Base-by-base conservation (phyloP, 2,797 vertebrate genomes). In the Oophaga sylvatica region DNA sequence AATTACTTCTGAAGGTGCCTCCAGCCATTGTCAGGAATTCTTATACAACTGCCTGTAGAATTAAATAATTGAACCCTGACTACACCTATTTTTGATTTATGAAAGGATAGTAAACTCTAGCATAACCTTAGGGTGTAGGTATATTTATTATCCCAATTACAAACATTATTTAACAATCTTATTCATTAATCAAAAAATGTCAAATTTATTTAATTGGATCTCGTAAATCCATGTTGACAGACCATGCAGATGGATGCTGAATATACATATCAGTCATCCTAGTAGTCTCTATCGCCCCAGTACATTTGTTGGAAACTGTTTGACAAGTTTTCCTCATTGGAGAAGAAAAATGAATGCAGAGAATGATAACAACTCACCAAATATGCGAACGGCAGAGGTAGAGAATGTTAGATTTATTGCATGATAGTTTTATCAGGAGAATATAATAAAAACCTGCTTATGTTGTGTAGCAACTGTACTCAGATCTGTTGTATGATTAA, bases 1-100 rank as follows among this genome's bases (percentile, higher is more conserved):
- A 80, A 62, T 79, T 79, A 59, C 29, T 62, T 16, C 17, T 56
- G 53, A 75, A 75, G 82, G 45, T 17, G 56, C 82, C 82, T 75
- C 29, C 82, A 63, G 82, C 13, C 45, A 76, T 60, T 84, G 82
- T 56, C 70, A 62, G 45, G 57, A 48, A 29, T 60, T 62, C 70
- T 57, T 26, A 8, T 56, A 59, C 10, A 67, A 45, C 7, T 83
- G 6, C 20, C 60, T 63, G 57, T 68, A 75, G 56, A 53, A 73
- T 60, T 26, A 20, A 83, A 73, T 71, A 59, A 35, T 2, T 59
- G 82, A 75, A 11, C 29, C 56, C 20, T 62, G 57, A 59, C 56
- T 84, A 59, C 68, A 84, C 82, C 82, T 22, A 59, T 41, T 20
- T 29, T 56, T 82, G 45, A 29, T 26, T 70, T 77, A 29, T 70